Conservation (phyloP, 2,113 vertebrate species). For the Melanocharis versteri region DNA sequence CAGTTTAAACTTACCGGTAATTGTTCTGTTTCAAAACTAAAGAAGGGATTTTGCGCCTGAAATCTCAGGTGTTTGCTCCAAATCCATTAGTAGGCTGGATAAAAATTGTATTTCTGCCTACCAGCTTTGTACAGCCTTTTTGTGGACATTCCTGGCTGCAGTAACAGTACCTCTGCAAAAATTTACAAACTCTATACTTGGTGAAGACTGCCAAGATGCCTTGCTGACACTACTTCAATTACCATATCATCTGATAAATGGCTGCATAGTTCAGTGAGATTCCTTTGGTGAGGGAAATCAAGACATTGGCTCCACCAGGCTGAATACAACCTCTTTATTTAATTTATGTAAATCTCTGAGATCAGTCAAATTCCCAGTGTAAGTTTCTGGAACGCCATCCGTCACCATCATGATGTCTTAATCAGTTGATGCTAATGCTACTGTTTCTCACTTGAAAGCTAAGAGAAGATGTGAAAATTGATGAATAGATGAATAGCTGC, state of each 20-base stretch:
- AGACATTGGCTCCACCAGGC: background rate
- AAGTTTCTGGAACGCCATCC: conserved; percentile 28
- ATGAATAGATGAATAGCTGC: conserved; percentile 10
- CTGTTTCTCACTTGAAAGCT: conserved; percentile 39
- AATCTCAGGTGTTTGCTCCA: background rate
- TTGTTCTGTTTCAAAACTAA: background rate
- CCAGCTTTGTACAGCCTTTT: background rate
- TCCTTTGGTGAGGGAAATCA: background rate
- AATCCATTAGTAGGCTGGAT: background rate
- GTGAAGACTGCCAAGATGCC: background rate
- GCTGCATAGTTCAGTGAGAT: background rate
- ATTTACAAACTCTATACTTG: background rate
- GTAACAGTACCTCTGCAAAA: background rate
- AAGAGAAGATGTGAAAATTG: conserved; percentile 48
- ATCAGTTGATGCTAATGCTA: conserved; percentile 47
- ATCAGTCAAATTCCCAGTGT: conserved; percentile 34
- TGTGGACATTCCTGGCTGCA: background rate
- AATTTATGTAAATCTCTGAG: conserved; percentile 25
- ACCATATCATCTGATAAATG: conserved; percentile 23
- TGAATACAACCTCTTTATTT: background rate
- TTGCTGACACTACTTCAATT: conserved; percentile 23
- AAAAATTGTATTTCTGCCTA: background rate
- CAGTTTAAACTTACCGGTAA: background rate
- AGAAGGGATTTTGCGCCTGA: background rate
- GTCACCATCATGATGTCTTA: conserved; percentile 45